Conservation (phyloP, 2,888 invertebrate genomes). For the Bombylius major region DNA sequence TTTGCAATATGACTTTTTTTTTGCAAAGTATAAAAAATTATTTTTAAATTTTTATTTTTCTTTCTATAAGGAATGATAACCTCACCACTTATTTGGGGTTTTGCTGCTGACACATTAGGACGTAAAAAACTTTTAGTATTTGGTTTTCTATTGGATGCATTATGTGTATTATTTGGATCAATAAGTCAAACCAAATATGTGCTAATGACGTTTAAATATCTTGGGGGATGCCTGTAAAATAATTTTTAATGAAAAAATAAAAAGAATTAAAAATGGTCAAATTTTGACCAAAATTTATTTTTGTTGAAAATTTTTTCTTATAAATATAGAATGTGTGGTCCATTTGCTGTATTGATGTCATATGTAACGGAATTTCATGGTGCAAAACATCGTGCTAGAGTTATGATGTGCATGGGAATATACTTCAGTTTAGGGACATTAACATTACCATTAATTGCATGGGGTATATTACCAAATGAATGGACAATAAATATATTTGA, state of each 20-base stretch:
- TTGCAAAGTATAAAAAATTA: not conserved
- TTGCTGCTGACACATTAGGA: constrained; percentile 60
- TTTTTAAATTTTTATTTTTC: not conserved
- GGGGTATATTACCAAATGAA: constrained; percentile 52
- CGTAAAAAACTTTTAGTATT: constrained; percentile 51
- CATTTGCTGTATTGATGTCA: constrained; percentile 57
- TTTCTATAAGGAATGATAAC: constrained; percentile 54
- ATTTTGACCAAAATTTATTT: not conserved
- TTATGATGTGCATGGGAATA: constrained; percentile 53
- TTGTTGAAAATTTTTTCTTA: constrained; percentile 2
- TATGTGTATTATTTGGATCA: constrained; percentile 50
- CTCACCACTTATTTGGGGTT: constrained; percentile 66
- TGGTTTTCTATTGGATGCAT: constrained; percentile 50
- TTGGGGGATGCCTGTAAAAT: constrained; percentile 63
- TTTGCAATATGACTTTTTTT: not conserved
- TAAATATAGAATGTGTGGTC: constrained; percentile 47
- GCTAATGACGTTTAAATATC: constrained; percentile 56
- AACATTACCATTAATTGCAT: constrained; percentile 55
- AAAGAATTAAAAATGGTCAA: not conserved
- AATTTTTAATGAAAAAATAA: not conserved
- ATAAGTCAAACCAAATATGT: constrained; percentile 52
- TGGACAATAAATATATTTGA: constrained; percentile 39
- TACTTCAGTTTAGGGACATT: constrained; percentile 52
- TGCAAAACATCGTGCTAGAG: constrained; percentile 47
- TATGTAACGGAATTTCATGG: constrained; percentile 65